Base-by-base conservation (phyloP, 2,113 vertebrate species). In the Hirundichthys speculiger region DNA sequence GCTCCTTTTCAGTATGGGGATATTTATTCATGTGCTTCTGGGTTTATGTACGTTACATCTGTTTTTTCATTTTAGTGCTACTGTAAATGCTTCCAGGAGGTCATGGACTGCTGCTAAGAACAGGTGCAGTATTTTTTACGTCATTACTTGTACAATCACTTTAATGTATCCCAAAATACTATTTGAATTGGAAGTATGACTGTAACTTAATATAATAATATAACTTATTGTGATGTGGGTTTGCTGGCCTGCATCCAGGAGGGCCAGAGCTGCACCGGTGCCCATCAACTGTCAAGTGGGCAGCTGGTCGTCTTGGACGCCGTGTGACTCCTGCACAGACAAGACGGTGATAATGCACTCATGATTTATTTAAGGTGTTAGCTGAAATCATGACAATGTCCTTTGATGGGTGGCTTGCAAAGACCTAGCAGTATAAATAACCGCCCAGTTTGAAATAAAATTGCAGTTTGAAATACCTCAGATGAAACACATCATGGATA, bases 231-330 rank as follows among this genome's bases (percentile, higher is more conserved):
- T 25, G 15, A 13, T 43, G 51, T n/a, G 40, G 59, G 18, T 1
- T 59, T 72, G 68, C 20, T 43, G 19, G 43, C 18, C 22, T 41
- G 39, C 45, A 12, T 39, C 9, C 0, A 89, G 92, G 64, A 75
- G 19, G n/a, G n/a, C 67, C 50, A 85, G 91, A 82, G 69, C 63
- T 52, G 73, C 27, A 13, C 86, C 84, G 0, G 34, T 5, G 73
- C 91, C 95, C 0, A 80, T 94, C 1, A 22, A 92, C 87, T 99
- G 97, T 70, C 89, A 58, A 56, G 73, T 96, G 73, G 88, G 90
- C 56, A 77, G 51, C 30, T 98, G 97, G 97, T 94, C 95, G 3
- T 45, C 83, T 30, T 99, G 98, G 98, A 95, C 93, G 2, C 73
- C 89, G 0, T 99, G 97, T 81, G 86, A 92, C 66, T 83, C 94